Evolutionary conservation across 2,113 vertebrate genomes (phyloP), one percentile per base, ranked within the genome.

Genomic region (Rhizomys pruinosus): DNA sequence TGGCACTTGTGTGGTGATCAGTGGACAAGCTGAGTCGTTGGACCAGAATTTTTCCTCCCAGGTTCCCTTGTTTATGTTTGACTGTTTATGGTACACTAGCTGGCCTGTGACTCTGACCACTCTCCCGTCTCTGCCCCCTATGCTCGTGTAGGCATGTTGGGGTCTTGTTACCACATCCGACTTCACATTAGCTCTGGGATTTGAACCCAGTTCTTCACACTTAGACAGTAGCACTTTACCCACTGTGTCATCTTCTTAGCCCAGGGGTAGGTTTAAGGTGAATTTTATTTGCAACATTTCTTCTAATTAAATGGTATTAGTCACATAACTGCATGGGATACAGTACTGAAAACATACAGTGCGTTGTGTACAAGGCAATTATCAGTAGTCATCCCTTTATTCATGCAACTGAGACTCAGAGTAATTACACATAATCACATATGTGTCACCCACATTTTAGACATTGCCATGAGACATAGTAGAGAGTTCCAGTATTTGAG

Each of bases 201-300:
- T 20, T 44, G 8, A 44, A 15, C 63, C 17, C 9, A 42, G 37
- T 16, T 29, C 63, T 15, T 63, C 59, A 81, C 37, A 42, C 16
- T 29, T 63, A 25, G 42, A 37, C 37, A 63, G 37, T 37, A 63
- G 37, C 15, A 63, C 22, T 81, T 63, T 63, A 59, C 22, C 78
- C 32, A 61, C 25, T 80, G 20, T 59, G 37, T 61, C 25, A 7
- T 8, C 27, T 61, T 23, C n/a, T 80, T 25, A 42, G 39, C 10
- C 17, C 59, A 82, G 29, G 5, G 10, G 13, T 61, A n/a, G 1
- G n/a, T 79, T 92, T 87, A 39, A 91, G 66, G 44, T 84, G 84
- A 88, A 66, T 66, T 20, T 78, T 42, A 91, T 59, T 96, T 64
- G 57, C 15, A 92, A 52, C 2, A 34, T 80, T 91, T 88, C 55